Conservation (phyloP, 2,888 invertebrate genomes). For the Holacanthella duospinosa region DNA sequence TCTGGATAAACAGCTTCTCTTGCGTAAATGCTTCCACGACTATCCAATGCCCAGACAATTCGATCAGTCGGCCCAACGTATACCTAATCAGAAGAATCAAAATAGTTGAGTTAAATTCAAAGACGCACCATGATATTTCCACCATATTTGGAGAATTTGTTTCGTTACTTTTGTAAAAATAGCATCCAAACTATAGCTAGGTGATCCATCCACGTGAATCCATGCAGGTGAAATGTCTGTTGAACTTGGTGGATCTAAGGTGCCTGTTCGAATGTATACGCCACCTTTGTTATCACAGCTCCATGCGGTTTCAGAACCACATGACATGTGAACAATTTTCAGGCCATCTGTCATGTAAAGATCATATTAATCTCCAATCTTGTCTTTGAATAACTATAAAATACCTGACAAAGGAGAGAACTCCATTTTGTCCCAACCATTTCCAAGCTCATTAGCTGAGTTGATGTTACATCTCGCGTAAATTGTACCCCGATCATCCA, state of each 20-base stretch:
- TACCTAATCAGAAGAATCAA: no score
- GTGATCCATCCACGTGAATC: conserved; percentile 42
- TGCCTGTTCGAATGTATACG: conserved; percentile 45
- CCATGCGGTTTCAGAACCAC: conserved; percentile 46
- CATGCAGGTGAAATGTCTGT: conserved; percentile 45
- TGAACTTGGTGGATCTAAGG: conserved; percentile 42
- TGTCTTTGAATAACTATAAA: conserved; percentile 1
- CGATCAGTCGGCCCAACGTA: conserved; percentile 41
- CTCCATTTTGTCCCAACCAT: conserved; percentile 43
- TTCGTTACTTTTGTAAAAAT: conserved; percentile 40
- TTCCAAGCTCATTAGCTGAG: conserved; percentile 41
- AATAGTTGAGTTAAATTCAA: conserved; percentile 2
- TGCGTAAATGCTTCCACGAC: conserved; percentile 44
- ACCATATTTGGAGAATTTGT: no score
- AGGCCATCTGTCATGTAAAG: conserved; percentile 38
- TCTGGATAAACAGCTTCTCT: conserved; percentile 45
- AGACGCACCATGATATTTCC: no score
- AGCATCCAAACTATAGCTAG: conserved; percentile 37
- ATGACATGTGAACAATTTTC: conserved; percentile 43
- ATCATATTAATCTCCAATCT: background rate
- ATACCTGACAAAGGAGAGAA: conserved; percentile 38
- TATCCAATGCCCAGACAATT: conserved; percentile 48
- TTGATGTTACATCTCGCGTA: conserved; percentile 44
- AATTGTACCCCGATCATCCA: conserved; percentile 43
- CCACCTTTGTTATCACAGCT: conserved; percentile 44